Evolutionary conservation across 2,113 vertebrate genomes (phyloP).

Genomic region (Muscicapa adusta): DNA sequence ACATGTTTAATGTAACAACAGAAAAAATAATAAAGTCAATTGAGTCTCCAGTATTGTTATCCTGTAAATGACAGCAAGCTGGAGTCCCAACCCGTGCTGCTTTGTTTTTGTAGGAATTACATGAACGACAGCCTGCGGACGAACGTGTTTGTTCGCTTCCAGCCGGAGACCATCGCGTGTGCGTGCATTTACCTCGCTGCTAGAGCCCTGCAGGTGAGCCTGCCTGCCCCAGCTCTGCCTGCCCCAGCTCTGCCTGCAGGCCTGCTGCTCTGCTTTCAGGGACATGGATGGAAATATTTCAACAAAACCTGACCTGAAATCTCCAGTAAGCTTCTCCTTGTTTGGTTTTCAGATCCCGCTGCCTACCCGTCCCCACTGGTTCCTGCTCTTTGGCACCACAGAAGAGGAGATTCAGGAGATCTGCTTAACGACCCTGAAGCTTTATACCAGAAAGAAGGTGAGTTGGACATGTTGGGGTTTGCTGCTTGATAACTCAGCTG

Average conservation of each 20-base stretch:
- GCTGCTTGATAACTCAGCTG: neutral
- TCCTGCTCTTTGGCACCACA: slow-evolving; percentile 88
- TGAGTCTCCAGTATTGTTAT: slow-evolving; percentile 80
- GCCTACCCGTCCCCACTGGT: slow-evolving; percentile 93
- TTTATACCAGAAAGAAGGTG: slow-evolving; percentile 96
- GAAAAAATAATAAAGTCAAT: slow-evolving; percentile 95
- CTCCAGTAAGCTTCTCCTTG: neutral
- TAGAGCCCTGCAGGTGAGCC: slow-evolving; percentile 88
- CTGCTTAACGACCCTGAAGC: slow-evolving; percentile 88
- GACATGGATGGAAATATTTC: fast-evolving
- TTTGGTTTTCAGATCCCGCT: slow-evolving; percentile 81
- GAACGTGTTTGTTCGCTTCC: slow-evolving; percentile 96
- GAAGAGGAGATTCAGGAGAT: slow-evolving; percentile 97
- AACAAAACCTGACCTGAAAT: neutral
- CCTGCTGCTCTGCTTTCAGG: neutral
- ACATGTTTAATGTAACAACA: slow-evolving; percentile 42
- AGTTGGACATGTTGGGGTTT: neutral
- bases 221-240: neutral
- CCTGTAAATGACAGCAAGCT: neutral
- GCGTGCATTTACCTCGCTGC: slow-evolving; percentile 98
- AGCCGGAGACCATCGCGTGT: slow-evolving; percentile 96
- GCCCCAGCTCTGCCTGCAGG: neutral
- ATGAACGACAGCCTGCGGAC: slow-evolving; percentile 98
- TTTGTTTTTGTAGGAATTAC: slow-evolving; percentile 86
- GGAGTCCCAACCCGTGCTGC: neutral